Conservation (phyloP, 1,140 invertebrate species). For the Drosophila watanabei region DNA sequence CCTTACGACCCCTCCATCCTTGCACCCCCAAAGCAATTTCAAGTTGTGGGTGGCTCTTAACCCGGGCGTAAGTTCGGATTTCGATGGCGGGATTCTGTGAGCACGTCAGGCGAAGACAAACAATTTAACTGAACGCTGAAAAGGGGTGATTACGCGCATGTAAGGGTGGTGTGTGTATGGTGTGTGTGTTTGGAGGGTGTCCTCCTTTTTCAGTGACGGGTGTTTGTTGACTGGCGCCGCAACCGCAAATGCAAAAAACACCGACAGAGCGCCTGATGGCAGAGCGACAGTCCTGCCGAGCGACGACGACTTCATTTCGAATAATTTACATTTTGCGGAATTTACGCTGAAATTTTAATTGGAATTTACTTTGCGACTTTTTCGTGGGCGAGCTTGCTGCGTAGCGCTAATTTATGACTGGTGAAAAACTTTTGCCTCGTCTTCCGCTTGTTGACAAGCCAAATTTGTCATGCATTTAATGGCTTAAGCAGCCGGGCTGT, state of each 20-base stretch:
- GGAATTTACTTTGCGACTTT: constrained; percentile 80
- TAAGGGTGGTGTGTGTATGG: neutral
- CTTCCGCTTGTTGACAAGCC: constrained; percentile 76
- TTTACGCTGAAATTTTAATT: constrained; percentile 83
- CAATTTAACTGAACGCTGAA: constrained; percentile 68
- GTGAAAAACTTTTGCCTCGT: constrained; percentile 67
- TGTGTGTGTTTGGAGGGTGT: constrained; percentile 25
- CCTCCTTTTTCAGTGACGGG: constrained; percentile 18
- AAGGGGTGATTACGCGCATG: constrained; percentile 61
- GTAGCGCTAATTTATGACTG: constrained; percentile 67
- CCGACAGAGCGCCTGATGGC: constrained; percentile 19
- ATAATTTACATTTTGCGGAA: constrained; percentile 84
- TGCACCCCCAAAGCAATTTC: constrained; percentile 68
- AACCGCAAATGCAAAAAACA: constrained; percentile 73
- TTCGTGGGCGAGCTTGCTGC: constrained; percentile 25
- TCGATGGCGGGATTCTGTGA: constrained; percentile 63
- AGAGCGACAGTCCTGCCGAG: constrained; percentile 28
- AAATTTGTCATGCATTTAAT: constrained; percentile 81
- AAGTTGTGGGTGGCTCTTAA: constrained; percentile 33
- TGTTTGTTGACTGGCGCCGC: constrained; percentile 59
- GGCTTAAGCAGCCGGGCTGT: constrained; percentile 63
- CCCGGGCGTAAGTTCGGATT: constrained; percentile 59
- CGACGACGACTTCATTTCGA: constrained; percentile 76
- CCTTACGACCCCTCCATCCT: neutral
- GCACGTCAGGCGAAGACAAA: constrained; percentile 76